A percentile compares a stretch with the other conserved stretches of the same genome.
Conservation (phyloP, 2,888 invertebrate genomes). For the Cryptocephalus moraei region DNA sequence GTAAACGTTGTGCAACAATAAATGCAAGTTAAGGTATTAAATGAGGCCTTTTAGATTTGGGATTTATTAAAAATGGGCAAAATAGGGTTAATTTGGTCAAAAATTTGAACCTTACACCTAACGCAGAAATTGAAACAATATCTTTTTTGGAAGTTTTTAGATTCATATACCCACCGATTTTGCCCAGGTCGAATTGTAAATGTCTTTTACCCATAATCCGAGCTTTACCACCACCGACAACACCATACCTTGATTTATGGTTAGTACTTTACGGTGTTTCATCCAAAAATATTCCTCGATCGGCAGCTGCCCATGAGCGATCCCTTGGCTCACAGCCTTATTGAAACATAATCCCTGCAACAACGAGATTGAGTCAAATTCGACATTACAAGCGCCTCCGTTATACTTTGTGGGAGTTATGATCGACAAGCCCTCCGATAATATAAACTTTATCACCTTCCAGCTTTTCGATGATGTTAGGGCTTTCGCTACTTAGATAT, state of each 20-base stretch:
- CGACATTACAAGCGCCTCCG: not conserved
- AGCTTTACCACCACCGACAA: no score
- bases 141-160: no score
- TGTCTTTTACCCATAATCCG: no score
- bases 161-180: no score
- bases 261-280: slow-evolving; percentile 87
- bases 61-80: no score
- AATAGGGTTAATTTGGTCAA: no score
- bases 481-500: slow-evolving; percentile 91
- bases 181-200: no score
- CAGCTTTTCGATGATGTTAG: slow-evolving; percentile 66
- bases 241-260: slow-evolving; percentile 81
- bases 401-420: slow-evolving; percentile 82
- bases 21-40: no score
- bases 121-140: no score
- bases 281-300: slow-evolving; percentile 81
- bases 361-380: not conserved
- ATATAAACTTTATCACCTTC: slow-evolving; percentile 76
- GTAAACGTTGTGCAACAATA: no score
- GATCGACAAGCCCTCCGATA: slow-evolving; percentile 96
- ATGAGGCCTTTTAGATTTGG: no score
- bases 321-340: slow-evolving; percentile 66
- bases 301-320: slow-evolving; percentile 78
- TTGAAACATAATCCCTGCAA: slow-evolving; percentile 74
- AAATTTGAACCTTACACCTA: no score